Evolutionary conservation across 2,888 invertebrate species (phyloP), one percentile per base, ranked within the genome.

Genomic region (Pristionchus entomophagus): DNA sequence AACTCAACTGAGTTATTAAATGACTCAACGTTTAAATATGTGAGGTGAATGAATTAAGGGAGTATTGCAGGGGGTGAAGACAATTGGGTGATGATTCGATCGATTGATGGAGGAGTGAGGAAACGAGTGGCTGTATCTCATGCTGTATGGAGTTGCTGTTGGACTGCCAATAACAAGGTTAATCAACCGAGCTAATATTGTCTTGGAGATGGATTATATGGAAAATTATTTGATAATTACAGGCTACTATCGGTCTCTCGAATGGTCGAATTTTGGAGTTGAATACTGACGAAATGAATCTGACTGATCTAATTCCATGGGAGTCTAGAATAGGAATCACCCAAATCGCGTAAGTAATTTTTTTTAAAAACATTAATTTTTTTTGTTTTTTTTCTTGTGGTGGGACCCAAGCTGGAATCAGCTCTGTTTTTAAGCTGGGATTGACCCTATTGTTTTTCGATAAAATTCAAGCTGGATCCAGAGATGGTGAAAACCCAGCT

Each of bases 191-290:
- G n/a, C n/a, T n/a, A n/a, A n/a, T n/a, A n/a, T n/a, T n/a, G n/a
- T n/a, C n/a, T n/a, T n/a, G n/a, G n/a, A n/a, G n/a, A n/a, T n/a
- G n/a, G n/a, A n/a, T n/a, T n/a, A n/a, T n/a, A n/a, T n/a, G n/a
- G n/a, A n/a, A n/a, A n/a, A n/a, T n/a, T 49, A 17, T 49, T 12
- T 49, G 17, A n/a, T n/a, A n/a, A n/a, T 59, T 32, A 17, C 35
- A 65, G 80, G 45, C 56, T 5, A 29, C 29, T 26, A 12, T 83
- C 19, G 83, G 83, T 22, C 45, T 83, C 22, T 59, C 83, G 22
- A 83, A 83, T 62, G 83, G 83, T 17, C 38, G 62, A 59, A 51
- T 83, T 19, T n/a, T 83, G 51, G 83, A 83, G 35, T 41, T 83
- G 59, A 26, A 83, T 22, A 62, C 62, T 35, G 32, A 41, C 10